Conservation (phyloP, 92 coral and sea anemone species). For the Epizoanthus rinbou region DNA sequence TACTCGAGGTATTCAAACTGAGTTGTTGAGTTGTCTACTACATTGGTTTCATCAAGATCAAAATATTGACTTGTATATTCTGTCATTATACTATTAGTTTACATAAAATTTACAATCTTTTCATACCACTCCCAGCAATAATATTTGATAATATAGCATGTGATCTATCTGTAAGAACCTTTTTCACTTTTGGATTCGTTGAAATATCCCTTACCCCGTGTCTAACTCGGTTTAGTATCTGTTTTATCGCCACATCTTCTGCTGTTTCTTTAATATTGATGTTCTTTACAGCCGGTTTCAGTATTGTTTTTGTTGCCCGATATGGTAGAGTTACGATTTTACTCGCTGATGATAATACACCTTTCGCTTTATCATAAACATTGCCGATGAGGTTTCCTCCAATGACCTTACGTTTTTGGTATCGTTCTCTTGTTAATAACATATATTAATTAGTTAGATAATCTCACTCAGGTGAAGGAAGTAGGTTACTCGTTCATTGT, state of each 20-base stretch:
- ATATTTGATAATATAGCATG: background rate
- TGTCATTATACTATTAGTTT: constrained; percentile 28
- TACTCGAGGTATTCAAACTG: constrained; percentile 11
- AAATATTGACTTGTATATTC: background rate
- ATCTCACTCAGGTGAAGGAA: background rate
- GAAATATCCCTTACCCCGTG: background rate
- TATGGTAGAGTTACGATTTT: background rate
- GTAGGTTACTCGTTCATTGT: constrained; percentile 15
- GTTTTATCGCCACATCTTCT: background rate
- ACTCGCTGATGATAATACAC: background rate
- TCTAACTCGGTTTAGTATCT: background rate
- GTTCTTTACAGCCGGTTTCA: constrained; percentile 12
- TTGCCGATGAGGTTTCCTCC: constrained; percentile 11
- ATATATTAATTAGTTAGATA: background rate
- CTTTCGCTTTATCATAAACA: background rate
- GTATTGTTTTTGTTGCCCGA: background rate
- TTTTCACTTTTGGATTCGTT: constrained; percentile 10
- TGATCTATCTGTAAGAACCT: constrained; percentile 14
- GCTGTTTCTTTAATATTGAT: constrained; percentile 28
- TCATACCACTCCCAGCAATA: constrained; percentile 35
- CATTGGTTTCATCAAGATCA: background rate
- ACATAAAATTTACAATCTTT: constrained; percentile 21
- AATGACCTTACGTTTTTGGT: background rate
- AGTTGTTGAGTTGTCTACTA: background rate
- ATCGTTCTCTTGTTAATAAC: constrained; percentile 26